Evolutionary conservation across 2,113 vertebrate species (phyloP).

Genomic region (Myrmophylax atrothorax): DNA sequence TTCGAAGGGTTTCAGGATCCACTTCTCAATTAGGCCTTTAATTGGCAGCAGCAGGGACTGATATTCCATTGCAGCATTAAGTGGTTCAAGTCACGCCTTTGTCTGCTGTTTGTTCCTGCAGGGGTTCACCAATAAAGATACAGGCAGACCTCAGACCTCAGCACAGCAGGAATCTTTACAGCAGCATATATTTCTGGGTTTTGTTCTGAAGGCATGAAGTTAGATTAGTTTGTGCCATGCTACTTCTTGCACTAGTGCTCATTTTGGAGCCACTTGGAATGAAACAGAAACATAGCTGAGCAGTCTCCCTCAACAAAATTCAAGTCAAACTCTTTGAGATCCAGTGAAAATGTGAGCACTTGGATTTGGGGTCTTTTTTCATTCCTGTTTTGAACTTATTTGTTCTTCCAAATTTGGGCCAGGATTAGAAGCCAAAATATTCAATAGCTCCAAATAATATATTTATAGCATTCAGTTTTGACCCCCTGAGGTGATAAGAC

Average conservation of each 20-base stretch:
- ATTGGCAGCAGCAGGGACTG: constrained; percentile 26
- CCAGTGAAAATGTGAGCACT: not conserved
- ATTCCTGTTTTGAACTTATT: not conserved
- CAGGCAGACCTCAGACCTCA: not conserved
- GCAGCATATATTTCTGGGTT: not conserved
- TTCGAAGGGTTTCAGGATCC: not conserved
- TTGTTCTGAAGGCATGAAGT: not conserved
- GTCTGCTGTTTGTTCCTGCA: not conserved
- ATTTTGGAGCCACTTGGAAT: not conserved
- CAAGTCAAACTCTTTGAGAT: not conserved
- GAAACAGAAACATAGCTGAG: not conserved
- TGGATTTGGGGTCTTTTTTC: not conserved
- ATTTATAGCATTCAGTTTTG: not conserved
- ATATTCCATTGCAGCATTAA: not conserved
- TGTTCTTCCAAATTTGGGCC: not conserved
- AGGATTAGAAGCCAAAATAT: not conserved
- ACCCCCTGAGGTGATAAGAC: not conserved
- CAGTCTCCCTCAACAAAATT: not conserved
- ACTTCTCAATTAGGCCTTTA: constrained; percentile 38
- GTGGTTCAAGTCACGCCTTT: not conserved
- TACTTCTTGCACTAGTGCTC: not conserved
- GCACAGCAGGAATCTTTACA: not conserved
- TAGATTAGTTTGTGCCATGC: not conserved
- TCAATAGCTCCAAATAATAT: not conserved
- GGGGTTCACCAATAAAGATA: not conserved